Evolutionary conservation across 2,888 invertebrate genomes (phyloP).

Genomic region (Drosophila putrida): DNA sequence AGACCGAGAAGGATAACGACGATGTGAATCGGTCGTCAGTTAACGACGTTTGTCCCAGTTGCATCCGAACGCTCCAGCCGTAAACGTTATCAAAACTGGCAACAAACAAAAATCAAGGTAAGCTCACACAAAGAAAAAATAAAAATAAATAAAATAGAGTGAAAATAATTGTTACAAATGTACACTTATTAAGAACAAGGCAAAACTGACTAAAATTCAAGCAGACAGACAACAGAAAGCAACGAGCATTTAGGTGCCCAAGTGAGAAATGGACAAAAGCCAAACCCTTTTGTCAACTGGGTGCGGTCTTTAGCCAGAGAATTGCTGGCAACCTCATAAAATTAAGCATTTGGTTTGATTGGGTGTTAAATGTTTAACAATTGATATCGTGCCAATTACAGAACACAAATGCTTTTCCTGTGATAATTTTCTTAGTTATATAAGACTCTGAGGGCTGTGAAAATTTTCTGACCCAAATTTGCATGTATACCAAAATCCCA

Average conservation of each 20-base stretch:
- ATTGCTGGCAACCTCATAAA: conserved; percentile 45
- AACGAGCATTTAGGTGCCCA: conserved; percentile 6
- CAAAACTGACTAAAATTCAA: conserved; percentile 26
- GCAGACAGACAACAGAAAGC: background rate
- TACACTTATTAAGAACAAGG: conserved; percentile 39
- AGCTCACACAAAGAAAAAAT: conserved; percentile 17
- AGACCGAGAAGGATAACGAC: conserved; percentile 56
- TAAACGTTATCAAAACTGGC: conserved; percentile 75
- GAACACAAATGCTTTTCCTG: conserved; percentile 29
- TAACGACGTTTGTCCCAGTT: conserved; percentile 81
- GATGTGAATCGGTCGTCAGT: conserved; percentile 69
- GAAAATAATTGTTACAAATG: conserved; percentile 19
- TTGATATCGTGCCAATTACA: conserved; percentile 26
- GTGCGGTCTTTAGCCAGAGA: conserved; percentile 62
- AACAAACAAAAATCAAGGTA: conserved; percentile 70
- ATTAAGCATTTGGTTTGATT: conserved; percentile 60
- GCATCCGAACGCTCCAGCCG: conserved; percentile 83
- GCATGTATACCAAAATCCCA: conserved; percentile 81
- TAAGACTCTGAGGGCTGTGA: conserved; percentile 67
- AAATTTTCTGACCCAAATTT: conserved; percentile 73
- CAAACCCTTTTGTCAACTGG: conserved; percentile 63
- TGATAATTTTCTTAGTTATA: conserved; percentile 60
- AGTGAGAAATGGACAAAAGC: conserved; percentile 18
- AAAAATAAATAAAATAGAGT: conserved; percentile 11
- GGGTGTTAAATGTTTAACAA: conserved; percentile 56